Conservation (phyloP, 1,140 invertebrate species). For the Palaemon carinicauda region DNA sequence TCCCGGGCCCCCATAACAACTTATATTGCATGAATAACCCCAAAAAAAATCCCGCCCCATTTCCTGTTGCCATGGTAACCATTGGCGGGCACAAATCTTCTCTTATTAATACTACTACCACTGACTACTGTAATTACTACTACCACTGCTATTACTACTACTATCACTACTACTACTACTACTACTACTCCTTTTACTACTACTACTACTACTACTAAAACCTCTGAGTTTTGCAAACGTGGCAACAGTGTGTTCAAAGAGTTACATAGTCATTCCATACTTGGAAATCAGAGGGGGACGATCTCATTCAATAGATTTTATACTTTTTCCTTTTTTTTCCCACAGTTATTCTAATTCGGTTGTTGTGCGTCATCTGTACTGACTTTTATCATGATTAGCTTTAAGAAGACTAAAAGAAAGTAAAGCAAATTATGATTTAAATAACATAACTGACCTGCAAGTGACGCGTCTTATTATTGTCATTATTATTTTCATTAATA, state of each 20-base stretch:
- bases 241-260: conserved; percentile 46
- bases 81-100: conserved; percentile 38
- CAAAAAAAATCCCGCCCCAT: background rate
- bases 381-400: background rate
- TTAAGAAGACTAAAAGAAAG: conserved; percentile 12
- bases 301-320: conserved; percentile 30
- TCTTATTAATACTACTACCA: background rate
- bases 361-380: conserved; percentile 42
- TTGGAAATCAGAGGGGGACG: conserved; percentile 63
- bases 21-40: conserved; percentile 33
- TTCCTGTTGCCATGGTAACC: conserved; percentile 40
- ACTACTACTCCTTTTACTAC: background rate
- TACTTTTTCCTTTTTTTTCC: conserved; percentile 9
- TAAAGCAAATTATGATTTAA: background rate
- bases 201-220: background rate
- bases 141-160: background rate
- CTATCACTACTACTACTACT: background rate
- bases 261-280: conserved; percentile 60
- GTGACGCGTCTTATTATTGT: conserved; percentile 37
- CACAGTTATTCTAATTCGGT: conserved; percentile 33
- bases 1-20: background rate
- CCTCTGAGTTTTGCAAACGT: conserved; percentile 22
- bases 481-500: background rate
- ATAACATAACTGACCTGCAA: conserved; percentile 52
- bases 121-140: background rate